These are phyloP conservation scores for Eulacestoma nigropectus DNA, from an alignment of 2,113 vertebrate genomes.

Conservation along the genomic window DNA sequence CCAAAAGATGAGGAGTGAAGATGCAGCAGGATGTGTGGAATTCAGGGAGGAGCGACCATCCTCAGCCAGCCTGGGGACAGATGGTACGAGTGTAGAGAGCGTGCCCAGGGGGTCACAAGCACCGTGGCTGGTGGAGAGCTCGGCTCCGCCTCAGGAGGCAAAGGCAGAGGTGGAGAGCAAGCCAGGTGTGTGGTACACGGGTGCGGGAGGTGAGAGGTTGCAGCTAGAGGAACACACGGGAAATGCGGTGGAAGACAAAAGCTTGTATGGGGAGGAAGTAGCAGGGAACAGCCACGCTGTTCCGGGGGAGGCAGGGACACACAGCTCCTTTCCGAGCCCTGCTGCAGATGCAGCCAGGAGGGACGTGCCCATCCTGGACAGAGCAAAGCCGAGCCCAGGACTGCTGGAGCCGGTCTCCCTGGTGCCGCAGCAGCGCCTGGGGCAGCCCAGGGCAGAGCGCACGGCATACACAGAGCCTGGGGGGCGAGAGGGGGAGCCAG, in stretches of 20 bases:
- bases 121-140: background rate
- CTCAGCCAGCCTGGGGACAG: background rate
- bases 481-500: background rate
- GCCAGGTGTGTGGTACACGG: background rate
- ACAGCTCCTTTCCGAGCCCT: background rate
- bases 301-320: background rate
- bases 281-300: background rate
- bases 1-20: background rate
- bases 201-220: background rate
- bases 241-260: background rate
- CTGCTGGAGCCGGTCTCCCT: background rate
- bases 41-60: background rate
- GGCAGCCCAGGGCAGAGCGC: fast-evolving
- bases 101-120: background rate
- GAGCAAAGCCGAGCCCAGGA: background rate
- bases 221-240: background rate
- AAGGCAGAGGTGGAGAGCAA: background rate
- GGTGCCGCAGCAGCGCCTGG: background rate
- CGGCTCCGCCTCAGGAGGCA: background rate
- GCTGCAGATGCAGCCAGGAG: background rate
- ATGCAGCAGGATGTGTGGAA: background rate
- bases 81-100: background rate
- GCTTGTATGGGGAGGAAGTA: background rate
- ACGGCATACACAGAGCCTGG: background rate
- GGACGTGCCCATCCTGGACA: background rate